Base-by-base conservation (phyloP, 1,140 invertebrate genomes). In the Megathymus violae region DNA sequence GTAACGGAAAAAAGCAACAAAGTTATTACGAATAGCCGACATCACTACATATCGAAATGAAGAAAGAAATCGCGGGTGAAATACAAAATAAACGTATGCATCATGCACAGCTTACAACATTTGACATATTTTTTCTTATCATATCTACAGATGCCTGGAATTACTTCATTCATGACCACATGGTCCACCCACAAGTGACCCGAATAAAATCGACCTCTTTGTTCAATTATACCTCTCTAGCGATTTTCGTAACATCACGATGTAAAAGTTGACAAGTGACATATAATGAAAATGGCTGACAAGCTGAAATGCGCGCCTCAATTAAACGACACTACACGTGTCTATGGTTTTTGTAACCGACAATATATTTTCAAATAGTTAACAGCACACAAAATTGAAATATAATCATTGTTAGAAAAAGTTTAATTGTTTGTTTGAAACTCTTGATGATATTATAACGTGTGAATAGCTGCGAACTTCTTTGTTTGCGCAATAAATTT, bases 121-220 rank as follows among this genome's bases (percentile, higher is more conserved):
- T 14, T 50, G 47, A 51, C 61, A 62, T 14, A 62, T 62, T 48
- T 54, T 22, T 64, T 54, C 50, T 50, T n/a, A 56, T 51, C 48
- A 41, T 31, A 15, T 11, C 16, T 22, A 54, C 25, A 7, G 40
- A 36, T 27, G 15, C 25, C 19, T 34, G 19, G 15, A n/a, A 40
- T 69, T 69, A 58, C 67, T 64, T 51, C 67, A 69, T 56, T 56
- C 43, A 54, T 54, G 41, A 46, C 71, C 17, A 63, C 41, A 52
- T 54, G 59, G 56, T 51, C 72, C 74, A 69, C 79, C 79, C 75
- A 82, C 79, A 60, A 38, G 50, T 69, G 75, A 68, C 73, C 79
- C 51, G 61, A 73, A 80, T 78, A 63, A 71, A 62, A 71, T 51
- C 64, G 76, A 74, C 75, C 73, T 80, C 65, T 58, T 72, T 64